These are phyloP conservation scores for Capromys pilorides DNA, from an alignment of 2,797 vertebrate species.

Conservation along the genomic window DNA sequence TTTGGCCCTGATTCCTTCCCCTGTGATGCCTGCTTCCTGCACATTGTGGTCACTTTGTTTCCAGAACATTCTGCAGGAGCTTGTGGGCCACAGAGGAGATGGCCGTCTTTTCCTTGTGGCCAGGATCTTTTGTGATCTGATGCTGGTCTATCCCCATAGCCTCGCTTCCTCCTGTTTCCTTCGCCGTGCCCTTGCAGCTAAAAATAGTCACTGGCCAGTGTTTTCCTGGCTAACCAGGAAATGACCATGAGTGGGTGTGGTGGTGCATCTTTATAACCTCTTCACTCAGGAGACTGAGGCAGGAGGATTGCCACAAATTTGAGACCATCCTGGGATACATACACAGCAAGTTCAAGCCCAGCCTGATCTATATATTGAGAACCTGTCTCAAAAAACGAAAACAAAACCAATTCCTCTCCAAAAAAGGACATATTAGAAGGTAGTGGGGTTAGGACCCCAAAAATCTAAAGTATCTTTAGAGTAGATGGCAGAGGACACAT, in stretches of 20 bases:
- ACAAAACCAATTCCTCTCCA: not conserved
- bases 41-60: not conserved
- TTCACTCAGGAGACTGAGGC: not conserved
- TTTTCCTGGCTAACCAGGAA: not conserved
- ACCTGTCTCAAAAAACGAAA: not conserved
- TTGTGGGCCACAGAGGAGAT: not conserved
- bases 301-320: not conserved
- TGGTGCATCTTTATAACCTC: not conserved
- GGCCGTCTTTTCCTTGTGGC: not conserved
- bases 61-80: not conserved
- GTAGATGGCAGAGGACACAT: not conserved
- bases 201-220: not conserved
- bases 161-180: rapidly evolving
- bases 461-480: not conserved
- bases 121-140: not conserved
- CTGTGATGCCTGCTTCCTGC: not conserved
- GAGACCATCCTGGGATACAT: not conserved
- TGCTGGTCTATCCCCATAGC: too few relatives aligned
- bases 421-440: not conserved
- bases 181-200: not conserved
- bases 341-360: not conserved
- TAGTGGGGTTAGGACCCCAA: not conserved
- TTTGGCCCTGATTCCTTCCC: not conserved
- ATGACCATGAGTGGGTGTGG: not conserved
- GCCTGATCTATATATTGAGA: not conserved